Percentiles rank a stretch among this genome's conserved stretches.
These are phyloP conservation scores for Bambusicola thoracicus DNA, from an alignment of 2,113 vertebrate species.

Conservation along the genomic window DNA sequence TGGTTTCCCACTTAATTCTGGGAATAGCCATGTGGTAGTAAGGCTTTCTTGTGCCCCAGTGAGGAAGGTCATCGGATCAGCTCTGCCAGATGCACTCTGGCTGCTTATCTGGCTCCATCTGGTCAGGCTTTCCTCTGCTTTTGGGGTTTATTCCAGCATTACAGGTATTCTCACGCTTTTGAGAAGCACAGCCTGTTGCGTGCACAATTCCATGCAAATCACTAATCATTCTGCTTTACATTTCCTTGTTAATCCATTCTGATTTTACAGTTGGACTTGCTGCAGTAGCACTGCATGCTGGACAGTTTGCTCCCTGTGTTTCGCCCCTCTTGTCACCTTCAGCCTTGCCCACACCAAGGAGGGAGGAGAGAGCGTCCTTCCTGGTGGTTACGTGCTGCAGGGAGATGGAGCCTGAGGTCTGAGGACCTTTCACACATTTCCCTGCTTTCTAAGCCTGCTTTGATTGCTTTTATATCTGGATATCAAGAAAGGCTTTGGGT, in stretches of 20 bases:
- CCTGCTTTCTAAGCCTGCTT: neutral
- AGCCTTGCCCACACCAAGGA: neutral
- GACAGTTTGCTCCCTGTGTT: neutral
- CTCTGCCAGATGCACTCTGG: neutral
- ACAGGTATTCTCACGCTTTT: neutral
- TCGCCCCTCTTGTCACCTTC: neutral
- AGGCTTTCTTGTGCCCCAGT: neutral
- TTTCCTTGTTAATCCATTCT: neutral
- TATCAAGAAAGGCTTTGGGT: neutral
- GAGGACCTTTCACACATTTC: neutral
- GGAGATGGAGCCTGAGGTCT: neutral
- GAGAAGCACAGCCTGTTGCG: rapidly evolving
- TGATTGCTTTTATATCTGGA: neutral
- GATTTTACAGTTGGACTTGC: neutral
- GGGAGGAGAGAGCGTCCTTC: neutral
- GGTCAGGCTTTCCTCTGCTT: neutral
- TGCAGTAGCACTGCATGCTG: neutral
- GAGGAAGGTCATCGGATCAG: neutral
- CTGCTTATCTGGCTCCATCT: neutral
- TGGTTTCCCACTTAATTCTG: neutral
- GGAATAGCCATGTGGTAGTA: neutral
- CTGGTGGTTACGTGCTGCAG: neutral
- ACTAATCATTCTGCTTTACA: neutral
- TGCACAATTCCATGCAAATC: neutral
- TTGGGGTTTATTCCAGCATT: neutral